Evolutionary conservation across 2,113 vertebrate species (phyloP), one percentile per base, ranked within the genome.

Genomic region (Gasterosteus nipponicus): DNA sequence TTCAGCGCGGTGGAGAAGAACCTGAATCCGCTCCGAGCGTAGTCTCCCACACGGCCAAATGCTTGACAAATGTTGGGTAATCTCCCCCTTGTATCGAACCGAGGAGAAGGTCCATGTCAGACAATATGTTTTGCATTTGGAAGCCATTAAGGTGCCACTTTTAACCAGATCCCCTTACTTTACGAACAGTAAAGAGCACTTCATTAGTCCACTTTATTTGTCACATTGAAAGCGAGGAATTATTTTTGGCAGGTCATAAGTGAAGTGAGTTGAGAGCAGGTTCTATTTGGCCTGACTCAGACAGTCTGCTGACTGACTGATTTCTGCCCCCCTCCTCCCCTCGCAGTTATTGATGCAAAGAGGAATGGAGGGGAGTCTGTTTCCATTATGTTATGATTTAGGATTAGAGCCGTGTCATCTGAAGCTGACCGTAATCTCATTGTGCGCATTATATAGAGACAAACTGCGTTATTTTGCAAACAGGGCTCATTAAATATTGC

Each of bases 61-160:
- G 70, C 47, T 78, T 59, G 70, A 78, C 63, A 86, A 82, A 80
- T 86, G 77, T 33, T 70, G 49, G 57, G 58, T 84, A 74, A 84
- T 80, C 62, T 47, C 54, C 80, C 59, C 53, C 74, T 84, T 70
- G 56, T 54, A 62, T 87, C 65, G 49, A 78, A 77, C 74, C 66
- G 56, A 26, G 56, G 19, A 79, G 42, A 74, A 56, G 38, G 77
- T 80, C 19, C 12, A 26, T 39, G 31, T 78, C 69, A 61, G 60
- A 71, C 77, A 87, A 91, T 86, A 73, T 90, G 88, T 78, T 93
- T 89, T 81, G 59, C 58, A 87, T 93, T 89, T 91, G 44, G 82
- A 79, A 44, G 5, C 70, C 56, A 88, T 92, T 86, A 75, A 87
- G 86, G 83, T 87, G 79, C 80, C 79, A 77, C 76, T 88, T 84